Conservation (phyloP, 92 coral and sea anemone genomes). For the Porites lobata region DNA sequence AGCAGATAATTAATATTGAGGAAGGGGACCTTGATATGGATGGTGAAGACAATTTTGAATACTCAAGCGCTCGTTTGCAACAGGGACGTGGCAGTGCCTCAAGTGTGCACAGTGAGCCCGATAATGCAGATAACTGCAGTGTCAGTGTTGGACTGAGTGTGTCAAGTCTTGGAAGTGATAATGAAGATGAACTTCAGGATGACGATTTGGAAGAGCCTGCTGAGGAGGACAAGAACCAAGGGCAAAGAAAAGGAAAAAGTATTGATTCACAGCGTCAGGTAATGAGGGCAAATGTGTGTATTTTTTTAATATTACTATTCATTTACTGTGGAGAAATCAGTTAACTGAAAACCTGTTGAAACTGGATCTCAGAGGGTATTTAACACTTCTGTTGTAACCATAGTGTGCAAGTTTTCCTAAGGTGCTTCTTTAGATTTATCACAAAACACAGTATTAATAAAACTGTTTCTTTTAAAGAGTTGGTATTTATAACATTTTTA, state of each 20-base stretch:
- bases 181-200: conserved; percentile 54
- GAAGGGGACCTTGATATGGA: conserved; percentile 78
- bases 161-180: conserved; percentile 88
- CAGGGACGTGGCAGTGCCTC: conserved; percentile 85
- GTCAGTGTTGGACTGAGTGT: conserved; percentile 89
- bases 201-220: conserved; percentile 30
- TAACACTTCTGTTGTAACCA: too few relatives aligned
- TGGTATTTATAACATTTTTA: neutral
- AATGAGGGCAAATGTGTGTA: neutral
- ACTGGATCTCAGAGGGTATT: too few relatives aligned
- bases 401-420: too few relatives aligned
- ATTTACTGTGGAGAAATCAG: too few relatives aligned
- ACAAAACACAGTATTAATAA: too few relatives aligned
- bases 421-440: too few relatives aligned
- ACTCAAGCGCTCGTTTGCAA: conserved; percentile 76
- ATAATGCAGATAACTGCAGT: conserved; percentile 85
- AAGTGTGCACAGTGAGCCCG: conserved; percentile 82
- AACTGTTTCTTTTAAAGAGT: neutral
- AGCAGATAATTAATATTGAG: conserved; percentile 43
- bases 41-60: conserved; percentile 76
- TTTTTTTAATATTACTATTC: too few relatives aligned
- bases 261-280: conserved; percentile 30
- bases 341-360: too few relatives aligned
- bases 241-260: neutral
- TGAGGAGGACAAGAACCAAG: neutral